Percentiles rank a stretch among this genome's conserved stretches.
Evolutionary conservation across 2,113 vertebrate genomes (phyloP).

Genomic region (Craseonycteris thonglongyai): DNA sequence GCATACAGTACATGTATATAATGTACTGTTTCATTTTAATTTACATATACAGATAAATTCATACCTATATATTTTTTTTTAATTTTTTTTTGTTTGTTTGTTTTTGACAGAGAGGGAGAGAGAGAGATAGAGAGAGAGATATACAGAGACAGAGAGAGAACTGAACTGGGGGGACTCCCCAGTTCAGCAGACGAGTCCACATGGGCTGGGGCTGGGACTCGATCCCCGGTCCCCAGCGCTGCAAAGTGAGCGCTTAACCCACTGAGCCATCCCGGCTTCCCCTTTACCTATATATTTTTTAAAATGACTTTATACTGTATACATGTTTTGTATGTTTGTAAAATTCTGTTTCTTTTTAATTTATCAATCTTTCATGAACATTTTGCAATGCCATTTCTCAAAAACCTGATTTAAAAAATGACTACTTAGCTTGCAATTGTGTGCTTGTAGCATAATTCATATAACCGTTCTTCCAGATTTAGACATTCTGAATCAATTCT

Average conservation of each 20-base stretch:
- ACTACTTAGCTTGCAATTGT: not conserved
- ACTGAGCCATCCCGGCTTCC: no score
- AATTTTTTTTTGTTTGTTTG: no score
- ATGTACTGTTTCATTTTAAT: not conserved
- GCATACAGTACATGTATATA: not conserved
- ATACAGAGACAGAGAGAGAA: no score
- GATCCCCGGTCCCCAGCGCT: no score
- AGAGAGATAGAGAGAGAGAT: no score
- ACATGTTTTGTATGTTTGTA: slow-evolving; percentile 18
- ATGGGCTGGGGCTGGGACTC: no score
- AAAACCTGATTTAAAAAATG: slow-evolving; percentile 13
- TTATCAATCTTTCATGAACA: not conserved
- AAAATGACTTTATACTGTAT: not conserved
- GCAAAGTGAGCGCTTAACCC: no score
- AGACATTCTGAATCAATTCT: not conserved
- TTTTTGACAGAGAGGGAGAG: no score
- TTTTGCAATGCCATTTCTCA: not conserved
- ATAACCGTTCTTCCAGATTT: not conserved
- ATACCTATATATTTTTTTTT: not conserved
- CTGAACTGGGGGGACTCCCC: no score
- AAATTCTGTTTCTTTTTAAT: not conserved
- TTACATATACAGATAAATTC: not conserved
- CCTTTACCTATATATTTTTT: not conserved
- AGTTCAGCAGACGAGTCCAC: no score
- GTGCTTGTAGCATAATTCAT: not conserved